phyloP scores from a whole-genome alignment of 2,888 invertebrate species.

The Idaea dimidiata region DNA sequence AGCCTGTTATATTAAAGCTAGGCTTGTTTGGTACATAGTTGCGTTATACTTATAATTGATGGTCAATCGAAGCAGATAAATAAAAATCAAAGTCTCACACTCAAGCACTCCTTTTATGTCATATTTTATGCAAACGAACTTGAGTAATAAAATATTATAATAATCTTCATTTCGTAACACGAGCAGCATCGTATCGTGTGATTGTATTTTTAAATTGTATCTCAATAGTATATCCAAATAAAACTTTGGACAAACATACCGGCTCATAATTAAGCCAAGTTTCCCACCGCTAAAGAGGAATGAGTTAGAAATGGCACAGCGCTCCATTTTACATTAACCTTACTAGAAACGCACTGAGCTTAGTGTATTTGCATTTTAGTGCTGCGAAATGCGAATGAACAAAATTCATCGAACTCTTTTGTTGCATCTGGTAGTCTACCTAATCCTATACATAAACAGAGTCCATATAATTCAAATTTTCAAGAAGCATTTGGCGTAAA shows the following conservation, averaged over 20 bases:
- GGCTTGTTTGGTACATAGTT: conserved; percentile 14
- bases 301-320: no score
- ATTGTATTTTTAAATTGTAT: conserved; percentile 62
- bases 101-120: conserved; percentile 27
- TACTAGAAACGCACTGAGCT: no score
- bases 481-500: no score
- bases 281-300: no score
- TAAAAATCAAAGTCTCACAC: conserved; percentile 31
- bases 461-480: no score
- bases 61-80: conserved; percentile 23
- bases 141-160: conserved; percentile 36
- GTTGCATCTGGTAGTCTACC: no score
- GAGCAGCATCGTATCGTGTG: conserved; percentile 40
- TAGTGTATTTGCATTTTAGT: no score
- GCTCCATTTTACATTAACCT: no score
- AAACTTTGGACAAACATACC: not conserved
- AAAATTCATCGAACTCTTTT: no score
- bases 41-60: conserved; percentile 18
- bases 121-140: conserved; percentile 33
- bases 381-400: no score
- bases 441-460: no score
- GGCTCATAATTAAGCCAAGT: not conserved
- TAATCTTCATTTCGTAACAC: conserved; percentile 46
- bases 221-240: conserved; percentile 42
- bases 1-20: conserved; percentile 6